Evolutionary conservation across 2,888 invertebrate species (phyloP).

Genomic region (Chrysolina haemoptera): DNA sequence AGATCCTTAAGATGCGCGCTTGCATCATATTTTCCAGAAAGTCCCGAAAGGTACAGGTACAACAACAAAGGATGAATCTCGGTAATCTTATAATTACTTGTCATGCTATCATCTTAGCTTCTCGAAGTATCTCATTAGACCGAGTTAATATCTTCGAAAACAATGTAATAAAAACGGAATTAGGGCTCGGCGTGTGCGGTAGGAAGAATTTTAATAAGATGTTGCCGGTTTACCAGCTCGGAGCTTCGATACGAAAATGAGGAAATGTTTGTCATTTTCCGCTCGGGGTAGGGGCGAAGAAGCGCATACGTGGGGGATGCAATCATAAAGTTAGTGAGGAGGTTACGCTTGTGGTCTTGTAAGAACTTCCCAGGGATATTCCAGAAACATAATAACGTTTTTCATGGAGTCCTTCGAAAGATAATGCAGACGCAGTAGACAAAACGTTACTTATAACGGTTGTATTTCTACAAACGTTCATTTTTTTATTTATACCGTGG

Average conservation of each 20-base stretch:
- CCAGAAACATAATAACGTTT: too few relatives aligned
- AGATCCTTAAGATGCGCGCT: neutral
- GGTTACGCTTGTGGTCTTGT: neutral
- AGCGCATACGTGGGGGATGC: neutral
- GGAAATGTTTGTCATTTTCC: slow-evolving; percentile 1
- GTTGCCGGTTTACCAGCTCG: neutral
- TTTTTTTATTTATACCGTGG: too few relatives aligned
- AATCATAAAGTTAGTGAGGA: neutral
- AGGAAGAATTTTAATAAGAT: slow-evolving; percentile 14
- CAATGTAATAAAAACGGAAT: slow-evolving; percentile 30
- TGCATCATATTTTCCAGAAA: slow-evolving; percentile 13
- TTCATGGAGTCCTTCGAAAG: too few relatives aligned
- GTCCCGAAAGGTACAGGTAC: slow-evolving; percentile 30
- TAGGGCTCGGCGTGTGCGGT: slow-evolving; percentile 6
- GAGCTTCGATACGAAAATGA: slow-evolving; percentile 17
- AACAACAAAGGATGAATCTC: slow-evolving; percentile 32
- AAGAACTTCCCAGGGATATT: too few relatives aligned
- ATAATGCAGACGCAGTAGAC: too few relatives aligned
- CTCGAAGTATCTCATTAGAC: slow-evolving; percentile 32
- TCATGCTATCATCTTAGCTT: slow-evolving; percentile 25
- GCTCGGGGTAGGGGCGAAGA: neutral
- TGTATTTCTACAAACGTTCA: too few relatives aligned
- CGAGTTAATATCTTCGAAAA: slow-evolving; percentile 30
- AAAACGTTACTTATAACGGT: too few relatives aligned
- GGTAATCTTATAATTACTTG: slow-evolving; percentile 37